These are phyloP conservation scores for Callyntrura guangdongensis DNA, from an alignment of 2,888 invertebrate species.

Conservation along the genomic window DNA sequence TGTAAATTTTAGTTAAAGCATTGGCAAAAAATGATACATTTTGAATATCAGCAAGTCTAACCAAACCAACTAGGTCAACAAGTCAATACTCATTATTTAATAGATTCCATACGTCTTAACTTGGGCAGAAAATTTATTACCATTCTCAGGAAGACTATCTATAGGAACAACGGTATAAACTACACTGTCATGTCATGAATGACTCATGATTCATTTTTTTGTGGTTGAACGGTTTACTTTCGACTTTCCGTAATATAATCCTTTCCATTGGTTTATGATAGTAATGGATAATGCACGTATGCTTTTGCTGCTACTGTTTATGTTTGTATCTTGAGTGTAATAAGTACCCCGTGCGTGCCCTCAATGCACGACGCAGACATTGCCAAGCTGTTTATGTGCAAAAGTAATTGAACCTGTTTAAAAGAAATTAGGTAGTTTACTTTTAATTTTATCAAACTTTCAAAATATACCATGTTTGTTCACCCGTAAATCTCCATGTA, in stretches of 20 bases:
- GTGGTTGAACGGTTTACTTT: background rate
- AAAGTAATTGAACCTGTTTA: conserved; percentile 67
- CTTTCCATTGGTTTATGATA: background rate
- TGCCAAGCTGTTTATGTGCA: conserved; percentile 8
- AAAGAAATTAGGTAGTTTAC: conserved; percentile 32
- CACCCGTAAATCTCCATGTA: conserved; percentile 10
- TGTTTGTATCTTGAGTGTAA: background rate
- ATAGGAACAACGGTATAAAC: background rate
- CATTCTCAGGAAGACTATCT: too few species aligned
- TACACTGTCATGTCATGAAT: background rate
- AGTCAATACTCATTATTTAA: too few species aligned
- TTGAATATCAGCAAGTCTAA: too few species aligned
- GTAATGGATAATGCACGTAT: background rate
- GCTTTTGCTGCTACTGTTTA: background rate
- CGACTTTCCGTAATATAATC: conserved; percentile 16
- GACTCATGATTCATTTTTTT: too few species aligned
- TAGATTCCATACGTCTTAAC: too few species aligned
- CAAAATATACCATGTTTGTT: background rate
- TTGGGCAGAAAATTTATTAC: too few species aligned
- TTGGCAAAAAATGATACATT: too few species aligned
- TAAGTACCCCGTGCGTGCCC: conserved; percentile 31
- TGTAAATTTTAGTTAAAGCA: too few species aligned
- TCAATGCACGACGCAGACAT: conserved; percentile 1
- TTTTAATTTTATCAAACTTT: conserved; percentile 51
- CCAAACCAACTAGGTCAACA: too few species aligned